Conservation (phyloP, 2,797 vertebrate species). For the Lagodon rhomboides region DNA sequence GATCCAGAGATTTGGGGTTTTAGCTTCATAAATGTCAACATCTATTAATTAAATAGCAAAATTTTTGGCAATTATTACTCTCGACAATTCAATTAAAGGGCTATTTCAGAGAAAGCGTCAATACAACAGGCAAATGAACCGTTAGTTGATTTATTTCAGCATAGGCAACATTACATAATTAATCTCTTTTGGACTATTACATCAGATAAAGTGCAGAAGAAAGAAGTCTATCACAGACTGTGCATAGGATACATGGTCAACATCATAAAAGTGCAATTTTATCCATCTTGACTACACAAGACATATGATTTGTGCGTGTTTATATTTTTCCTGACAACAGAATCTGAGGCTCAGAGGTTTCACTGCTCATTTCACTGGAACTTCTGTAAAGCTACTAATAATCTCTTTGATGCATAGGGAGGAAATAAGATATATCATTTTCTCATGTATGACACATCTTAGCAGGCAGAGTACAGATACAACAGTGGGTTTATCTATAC, state of each 20-base stretch:
- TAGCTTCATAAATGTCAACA: neutral
- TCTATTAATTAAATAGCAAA: neutral
- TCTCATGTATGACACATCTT: neutral
- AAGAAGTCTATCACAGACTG: neutral
- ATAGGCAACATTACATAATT: conserved; percentile 27
- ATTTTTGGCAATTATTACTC: neutral
- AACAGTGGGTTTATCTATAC: conserved; percentile 86
- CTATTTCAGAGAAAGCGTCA: neutral
- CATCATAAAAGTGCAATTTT: conserved; percentile 12
- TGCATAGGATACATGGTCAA: conserved; percentile 10
- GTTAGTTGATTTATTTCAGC: conserved; percentile 50
- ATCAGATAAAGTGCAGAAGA: conserved; percentile 35
- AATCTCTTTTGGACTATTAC: conserved; percentile 15
- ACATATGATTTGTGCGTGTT: conserved; percentile 46
- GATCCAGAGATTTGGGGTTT: neutral
- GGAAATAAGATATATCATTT: neutral
- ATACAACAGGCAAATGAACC: neutral
- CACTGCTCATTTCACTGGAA: conserved; percentile 19
- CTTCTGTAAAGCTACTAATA: conserved; percentile 31
- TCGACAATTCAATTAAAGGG: neutral
- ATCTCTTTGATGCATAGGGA: conserved; percentile 41
- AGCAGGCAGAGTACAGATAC: neutral
- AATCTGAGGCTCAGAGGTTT: conserved; percentile 38
- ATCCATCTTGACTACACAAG: conserved; percentile 24
- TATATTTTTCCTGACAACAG: conserved; percentile 26